Percentiles rank a stretch among this genome's conserved stretches.
These are phyloP conservation scores for Phrynocephalus versicolor DNA, from an alignment of 2,113 vertebrate genomes.

Conservation along the genomic window DNA sequence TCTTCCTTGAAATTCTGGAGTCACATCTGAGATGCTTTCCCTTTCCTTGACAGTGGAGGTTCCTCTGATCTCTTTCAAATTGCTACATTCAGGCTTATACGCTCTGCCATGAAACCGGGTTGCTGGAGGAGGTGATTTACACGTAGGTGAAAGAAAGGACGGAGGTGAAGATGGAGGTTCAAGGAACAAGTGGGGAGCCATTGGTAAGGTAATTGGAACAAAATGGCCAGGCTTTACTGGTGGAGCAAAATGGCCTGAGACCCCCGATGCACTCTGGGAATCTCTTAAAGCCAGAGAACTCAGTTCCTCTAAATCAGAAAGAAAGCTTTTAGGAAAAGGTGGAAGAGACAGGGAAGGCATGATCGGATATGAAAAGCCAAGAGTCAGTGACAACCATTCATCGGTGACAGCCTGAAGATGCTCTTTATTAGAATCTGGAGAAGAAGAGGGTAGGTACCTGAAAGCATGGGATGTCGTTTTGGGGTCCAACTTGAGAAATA, in stretches of 20 bases:
- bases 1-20: constrained; percentile 24
- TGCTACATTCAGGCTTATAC: constrained; percentile 30
- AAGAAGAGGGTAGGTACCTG: constrained; percentile 59
- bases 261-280: constrained; percentile 45
- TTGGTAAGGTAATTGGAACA: constrained; percentile 48
- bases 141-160: constrained; percentile 49
- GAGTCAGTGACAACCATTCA: constrained; percentile 80
- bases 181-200: constrained; percentile 51
- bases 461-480: constrained; percentile 67
- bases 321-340: constrained; percentile 73
- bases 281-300: constrained; percentile 55
- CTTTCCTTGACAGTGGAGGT: constrained; percentile 28
- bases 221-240: constrained; percentile 61
- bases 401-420: constrained; percentile 71
- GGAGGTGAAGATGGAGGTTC: constrained; percentile 47
- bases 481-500: constrained; percentile 76
- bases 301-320: constrained; percentile 72
- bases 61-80: constrained; percentile 43
- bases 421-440: constrained; percentile 63
- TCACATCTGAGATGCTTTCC: constrained; percentile 29
- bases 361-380: constrained; percentile 68
- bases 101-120: constrained; percentile 19
- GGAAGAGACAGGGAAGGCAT: constrained; percentile 68
- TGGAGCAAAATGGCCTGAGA: constrained; percentile 48
- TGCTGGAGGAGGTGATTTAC: constrained; percentile 48